These are phyloP conservation scores for Zelostemma sp. DNA, from an alignment of 1,140 invertebrate genomes.

Conservation along the genomic window DNA sequence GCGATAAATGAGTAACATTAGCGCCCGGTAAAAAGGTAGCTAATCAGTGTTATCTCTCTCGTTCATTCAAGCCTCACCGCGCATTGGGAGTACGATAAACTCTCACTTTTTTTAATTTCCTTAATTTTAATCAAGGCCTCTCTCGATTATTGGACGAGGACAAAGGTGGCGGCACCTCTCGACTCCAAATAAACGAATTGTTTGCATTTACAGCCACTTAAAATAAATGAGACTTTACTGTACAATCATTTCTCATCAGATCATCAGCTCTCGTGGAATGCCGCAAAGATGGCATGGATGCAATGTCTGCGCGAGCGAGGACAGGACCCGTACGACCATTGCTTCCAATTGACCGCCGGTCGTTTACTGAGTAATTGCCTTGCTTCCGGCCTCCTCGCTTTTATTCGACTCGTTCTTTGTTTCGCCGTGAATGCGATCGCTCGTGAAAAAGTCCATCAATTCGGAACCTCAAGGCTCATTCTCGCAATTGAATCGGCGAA, in stretches of 20 bases:
- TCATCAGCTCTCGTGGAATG: neutral
- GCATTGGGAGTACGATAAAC: too few relatives aligned
- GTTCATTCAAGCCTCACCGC: neutral
- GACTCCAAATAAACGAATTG: too few relatives aligned
- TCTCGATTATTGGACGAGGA: too few relatives aligned
- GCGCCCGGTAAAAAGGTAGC: neutral
- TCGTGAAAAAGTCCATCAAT: neutral
- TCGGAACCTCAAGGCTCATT: constrained; percentile 10
- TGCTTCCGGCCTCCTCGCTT: constrained; percentile 53
- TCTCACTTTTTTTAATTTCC: too few relatives aligned
- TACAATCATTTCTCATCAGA: too few relatives aligned
- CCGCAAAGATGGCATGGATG: neutral
- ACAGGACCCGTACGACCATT: neutral
- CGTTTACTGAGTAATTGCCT: constrained; percentile 52
- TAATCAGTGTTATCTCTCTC: neutral
- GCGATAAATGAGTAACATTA: too few relatives aligned
- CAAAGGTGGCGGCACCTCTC: too few relatives aligned
- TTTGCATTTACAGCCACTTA: too few relatives aligned
- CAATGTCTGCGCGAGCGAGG: neutral
- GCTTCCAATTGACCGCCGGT: constrained; percentile 15
- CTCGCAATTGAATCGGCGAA: neutral
- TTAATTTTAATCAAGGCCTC: too few relatives aligned
- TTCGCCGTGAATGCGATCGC: constrained; percentile 13
- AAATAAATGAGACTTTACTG: too few relatives aligned
- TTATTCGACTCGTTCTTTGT: constrained; percentile 39